Evolutionary conservation across 2,113 vertebrate species (phyloP), one percentile per base, ranked within the genome.

Genomic region (Cygnus buccinator): DNA sequence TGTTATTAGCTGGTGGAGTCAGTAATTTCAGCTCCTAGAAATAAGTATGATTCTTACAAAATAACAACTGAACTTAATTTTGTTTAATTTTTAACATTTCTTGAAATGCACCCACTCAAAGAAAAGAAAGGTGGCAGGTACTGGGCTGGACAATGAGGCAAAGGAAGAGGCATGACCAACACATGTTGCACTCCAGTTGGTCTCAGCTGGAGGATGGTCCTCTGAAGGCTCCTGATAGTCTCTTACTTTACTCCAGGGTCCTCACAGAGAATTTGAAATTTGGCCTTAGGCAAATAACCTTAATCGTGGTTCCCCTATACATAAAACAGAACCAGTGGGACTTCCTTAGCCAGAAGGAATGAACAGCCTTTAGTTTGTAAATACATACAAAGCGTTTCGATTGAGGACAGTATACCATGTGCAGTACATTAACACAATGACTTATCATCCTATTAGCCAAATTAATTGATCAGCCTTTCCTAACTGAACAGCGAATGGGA

Each of bases 111-210:
- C 7, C 88, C 14, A 16, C 37, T 26, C 5, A 55, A 28, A 54
- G 54, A 72, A 79, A 68, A 89, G 28, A 57, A 61, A 73, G 54
- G n/a, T 73, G 41, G 31, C n/a, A 78, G 1, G 0, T 9, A 9
- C 5, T 43, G 61, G 48, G 41, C 39, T 65, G 82, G 61, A 48
- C 10, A 26, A 7, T 10, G 63, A 79, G 48, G 61, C 57, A 31
- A 8, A 62, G n/a, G 63, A 55, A 16, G 17, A 41, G 54, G 8
- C 0, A 0, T 37, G 59, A 59, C 25, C 39, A 78, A 54, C n/a
- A 44, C 39, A n/a, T 2, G 0, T 5, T 74, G 25, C 22, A 20
- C 17, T 68, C n/a, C 33, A 48, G 26, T 50, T 82, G 0, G 65
- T 82, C 23, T 46, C 57, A 87, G 52, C 66, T 74, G 66, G 48